Evolutionary conservation across 1,140 invertebrate species (phyloP), one percentile per base, ranked within the genome.

Genomic region (Meloidogyne floridensis): DNA sequence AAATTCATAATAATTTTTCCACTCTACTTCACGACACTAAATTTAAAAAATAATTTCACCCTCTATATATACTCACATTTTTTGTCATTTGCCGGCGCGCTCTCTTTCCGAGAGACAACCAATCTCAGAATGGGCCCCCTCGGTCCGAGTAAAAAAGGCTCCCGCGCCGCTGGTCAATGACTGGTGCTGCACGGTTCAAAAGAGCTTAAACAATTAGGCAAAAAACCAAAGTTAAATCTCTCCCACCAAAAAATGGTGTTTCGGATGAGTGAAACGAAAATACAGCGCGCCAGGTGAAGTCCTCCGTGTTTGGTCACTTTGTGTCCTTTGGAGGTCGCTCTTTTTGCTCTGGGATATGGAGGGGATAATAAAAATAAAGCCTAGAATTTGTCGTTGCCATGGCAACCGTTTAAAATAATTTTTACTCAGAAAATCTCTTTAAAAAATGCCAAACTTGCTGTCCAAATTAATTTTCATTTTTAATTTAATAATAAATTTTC

Each of bases 251-350:
- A 65, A 65, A 65, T 65, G 59, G 59, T 65, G 59, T 65, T 65
- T 65, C n/a, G 15, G 59, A 65, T 65, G 59, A 65, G 59, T 65
- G 59, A n/a, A 65, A 65, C 59, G 59, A 65, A 65, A 59, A 65
- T 54, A 65, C 15, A 18, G 59, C 59, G 59, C 59, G 59, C 59
- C 59, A 65, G 59, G 59, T 65, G 59, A 65, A 65, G 59, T 65
- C 59, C 59, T 65, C 15, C 3, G 59, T 65, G 15, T 5, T 15
- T n/a, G n/a, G 59, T 65, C 7, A n/a, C 59, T 18, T 6, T n/a
- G n/a, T 65, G 59, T 7, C 59, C 2, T 32, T 65, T 65, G 59
- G 59, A 65, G 59, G 59, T 65, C 59, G 59, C 59, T n/a, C 59
- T 65, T 65, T 65, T 65, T 32, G 32, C 32, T 32, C 32, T 32